These are phyloP conservation scores for Diadegma fenestrale DNA, from an alignment of 2,888 invertebrate species.

Conservation along the genomic window DNA sequence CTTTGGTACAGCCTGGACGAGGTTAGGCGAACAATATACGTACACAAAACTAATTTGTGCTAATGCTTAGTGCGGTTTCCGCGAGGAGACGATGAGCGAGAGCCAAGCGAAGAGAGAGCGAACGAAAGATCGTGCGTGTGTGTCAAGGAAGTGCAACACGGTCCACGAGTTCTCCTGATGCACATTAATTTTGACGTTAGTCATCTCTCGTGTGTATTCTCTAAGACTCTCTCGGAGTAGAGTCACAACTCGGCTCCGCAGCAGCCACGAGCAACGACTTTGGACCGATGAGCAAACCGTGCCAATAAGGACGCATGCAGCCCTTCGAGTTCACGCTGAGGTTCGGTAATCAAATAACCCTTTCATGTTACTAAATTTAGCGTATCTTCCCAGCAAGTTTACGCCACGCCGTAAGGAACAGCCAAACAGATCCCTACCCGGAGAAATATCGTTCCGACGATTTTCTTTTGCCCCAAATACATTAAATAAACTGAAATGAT, in stretches of 20 bases:
- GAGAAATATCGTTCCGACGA: neutral
- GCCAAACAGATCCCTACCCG: neutral
- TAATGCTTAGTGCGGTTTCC: slow-evolving; percentile 74
- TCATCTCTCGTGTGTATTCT: slow-evolving; percentile 39
- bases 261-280: slow-evolving; percentile 31
- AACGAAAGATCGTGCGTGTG: slow-evolving; percentile 59
- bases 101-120: neutral
- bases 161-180: slow-evolving; percentile 60
- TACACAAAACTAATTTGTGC: slow-evolving; percentile 77
- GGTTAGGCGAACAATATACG: slow-evolving; percentile 48
- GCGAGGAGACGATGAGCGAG: slow-evolving; percentile 44
- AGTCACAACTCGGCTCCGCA: slow-evolving; percentile 1
- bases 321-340: slow-evolving; percentile 13
- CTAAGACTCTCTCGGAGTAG: slow-evolving; percentile 34
- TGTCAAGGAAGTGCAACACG: slow-evolving; percentile 79
- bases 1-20: slow-evolving; percentile 34
- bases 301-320: slow-evolving; percentile 14
- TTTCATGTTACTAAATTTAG: slow-evolving; percentile 13
- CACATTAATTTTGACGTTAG: slow-evolving; percentile 40
- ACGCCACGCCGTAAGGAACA: neutral
- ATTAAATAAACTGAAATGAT: neutral
- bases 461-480: neutral
- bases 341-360: slow-evolving; percentile 32
- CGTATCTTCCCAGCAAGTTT: neutral
- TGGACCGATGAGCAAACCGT: slow-evolving; percentile 27